phyloP scores from a whole-genome alignment of 2,797 vertebrate genomes.

The Poecile montanus region DNA sequence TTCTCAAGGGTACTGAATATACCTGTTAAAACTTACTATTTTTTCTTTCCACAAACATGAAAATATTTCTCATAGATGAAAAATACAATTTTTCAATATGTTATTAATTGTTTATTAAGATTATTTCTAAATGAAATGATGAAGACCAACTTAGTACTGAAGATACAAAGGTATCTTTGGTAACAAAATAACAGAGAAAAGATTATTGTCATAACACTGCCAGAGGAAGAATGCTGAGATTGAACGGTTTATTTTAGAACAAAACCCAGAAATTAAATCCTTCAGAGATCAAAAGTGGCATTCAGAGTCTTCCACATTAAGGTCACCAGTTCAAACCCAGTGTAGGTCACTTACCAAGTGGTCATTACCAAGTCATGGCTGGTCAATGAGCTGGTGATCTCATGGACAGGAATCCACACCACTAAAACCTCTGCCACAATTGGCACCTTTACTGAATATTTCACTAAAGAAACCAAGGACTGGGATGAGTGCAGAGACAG shows the following conservation, averaged over 20 bases:
- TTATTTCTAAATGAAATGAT: background rate
- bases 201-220: background rate
- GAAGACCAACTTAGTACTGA: background rate
- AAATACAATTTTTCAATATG: background rate
- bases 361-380: conserved; percentile 47
- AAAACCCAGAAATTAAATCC: conserved; percentile 1
- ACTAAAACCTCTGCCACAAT: conserved; percentile 41
- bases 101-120: background rate
- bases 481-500: background rate
- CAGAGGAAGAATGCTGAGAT: background rate
- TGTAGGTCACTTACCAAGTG: conserved; percentile 36
- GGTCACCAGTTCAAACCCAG: conserved; percentile 63
- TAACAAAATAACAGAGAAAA: background rate
- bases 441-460: background rate
- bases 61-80: background rate
- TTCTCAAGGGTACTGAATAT: background rate
- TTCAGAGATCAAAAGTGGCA: conserved; percentile 16
- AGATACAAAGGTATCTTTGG: background rate
- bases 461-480: background rate
- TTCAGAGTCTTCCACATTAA: conserved; percentile 40
- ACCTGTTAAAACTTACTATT: background rate
- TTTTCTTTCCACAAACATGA: background rate
- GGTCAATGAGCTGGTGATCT: conserved; percentile 49
- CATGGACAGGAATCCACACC: conserved; percentile 38
- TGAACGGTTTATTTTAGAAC: conserved; percentile 31